Conservation (phyloP, 2,113 vertebrate genomes). For the Pteronura brasiliensis region DNA sequence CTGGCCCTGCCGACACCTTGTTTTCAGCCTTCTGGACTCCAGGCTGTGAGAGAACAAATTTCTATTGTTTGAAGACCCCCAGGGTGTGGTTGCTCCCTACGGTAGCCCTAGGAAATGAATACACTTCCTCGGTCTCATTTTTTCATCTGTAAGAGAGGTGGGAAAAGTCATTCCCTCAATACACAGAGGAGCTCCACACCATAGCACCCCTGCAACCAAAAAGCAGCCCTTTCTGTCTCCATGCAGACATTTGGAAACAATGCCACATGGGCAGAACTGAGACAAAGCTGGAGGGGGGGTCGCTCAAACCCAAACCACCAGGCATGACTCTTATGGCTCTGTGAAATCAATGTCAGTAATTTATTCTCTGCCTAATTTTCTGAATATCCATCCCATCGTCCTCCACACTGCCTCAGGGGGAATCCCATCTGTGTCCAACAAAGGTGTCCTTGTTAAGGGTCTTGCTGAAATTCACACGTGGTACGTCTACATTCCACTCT, state of each 20-base stretch:
- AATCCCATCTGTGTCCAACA: neutral
- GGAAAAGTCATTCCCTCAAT: fast-evolving
- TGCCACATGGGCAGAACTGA: neutral
- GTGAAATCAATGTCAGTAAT: neutral
- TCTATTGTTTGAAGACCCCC: neutral
- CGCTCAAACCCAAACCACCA: neutral
- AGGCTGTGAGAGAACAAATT: neutral
- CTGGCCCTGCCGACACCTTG: neutral
- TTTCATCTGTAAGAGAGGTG: neutral
- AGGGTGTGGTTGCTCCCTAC: fast-evolving
- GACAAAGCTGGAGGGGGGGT: neutral
- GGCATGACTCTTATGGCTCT: no score
- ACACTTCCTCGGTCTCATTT: neutral
- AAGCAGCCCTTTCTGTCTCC: neutral
- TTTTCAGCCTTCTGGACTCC: neutral
- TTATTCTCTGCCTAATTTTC: neutral
- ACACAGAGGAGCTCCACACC: neutral
- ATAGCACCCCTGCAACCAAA: fast-evolving
- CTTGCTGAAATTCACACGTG: neutral
- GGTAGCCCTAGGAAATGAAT: fast-evolving
- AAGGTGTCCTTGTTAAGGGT: neutral
- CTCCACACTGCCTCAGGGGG: neutral
- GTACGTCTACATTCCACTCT: neutral
- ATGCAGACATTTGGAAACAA: neutral
- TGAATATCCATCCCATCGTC: neutral